Evolutionary conservation across 2,797 vertebrate species (phyloP).

Genomic region (Lacerta bilineata): DNA sequence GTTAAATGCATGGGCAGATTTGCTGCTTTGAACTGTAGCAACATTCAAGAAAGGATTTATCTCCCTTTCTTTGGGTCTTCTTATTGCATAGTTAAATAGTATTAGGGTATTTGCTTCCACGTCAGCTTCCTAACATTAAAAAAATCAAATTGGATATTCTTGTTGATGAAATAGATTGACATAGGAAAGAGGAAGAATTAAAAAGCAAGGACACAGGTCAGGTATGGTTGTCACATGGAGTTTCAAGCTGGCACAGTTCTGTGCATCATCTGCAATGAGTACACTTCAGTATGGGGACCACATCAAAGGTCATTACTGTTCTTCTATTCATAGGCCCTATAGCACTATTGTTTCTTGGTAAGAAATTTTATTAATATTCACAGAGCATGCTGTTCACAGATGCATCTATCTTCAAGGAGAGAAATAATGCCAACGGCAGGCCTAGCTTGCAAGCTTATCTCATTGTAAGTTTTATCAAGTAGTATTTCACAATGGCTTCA

Average conservation of each 20-base stretch:
- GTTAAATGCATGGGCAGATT: not conserved
- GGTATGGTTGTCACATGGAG: not conserved
- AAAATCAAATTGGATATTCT: slow-evolving; percentile 39
- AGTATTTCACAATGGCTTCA: not conserved
- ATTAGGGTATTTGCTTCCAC: slow-evolving; percentile 20
- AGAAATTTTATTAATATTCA: slow-evolving; percentile 25
- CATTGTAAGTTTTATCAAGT: not conserved
- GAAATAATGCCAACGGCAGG: not conserved
- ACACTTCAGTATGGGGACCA: not conserved
- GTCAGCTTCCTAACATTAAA: not conserved
- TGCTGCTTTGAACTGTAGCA: slow-evolving; percentile 33
- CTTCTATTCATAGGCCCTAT: not conserved
- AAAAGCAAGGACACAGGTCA: not conserved
- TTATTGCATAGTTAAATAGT: slow-evolving; percentile 4
- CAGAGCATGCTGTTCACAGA: not conserved
- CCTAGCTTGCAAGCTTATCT: rapidly evolving
- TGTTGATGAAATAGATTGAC: not conserved
- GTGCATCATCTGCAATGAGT: not conserved
- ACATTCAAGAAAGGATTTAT: slow-evolving; percentile 13
- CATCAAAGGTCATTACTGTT: not conserved
- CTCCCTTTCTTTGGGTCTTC: not conserved
- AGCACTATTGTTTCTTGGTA: not conserved
- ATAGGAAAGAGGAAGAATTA: slow-evolving; percentile 4
- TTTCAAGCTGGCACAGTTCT: not conserved
- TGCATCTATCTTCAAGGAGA: not conserved